phyloP scores from a whole-genome alignment of 2,113 vertebrate genomes.

The Rynchops niger region DNA sequence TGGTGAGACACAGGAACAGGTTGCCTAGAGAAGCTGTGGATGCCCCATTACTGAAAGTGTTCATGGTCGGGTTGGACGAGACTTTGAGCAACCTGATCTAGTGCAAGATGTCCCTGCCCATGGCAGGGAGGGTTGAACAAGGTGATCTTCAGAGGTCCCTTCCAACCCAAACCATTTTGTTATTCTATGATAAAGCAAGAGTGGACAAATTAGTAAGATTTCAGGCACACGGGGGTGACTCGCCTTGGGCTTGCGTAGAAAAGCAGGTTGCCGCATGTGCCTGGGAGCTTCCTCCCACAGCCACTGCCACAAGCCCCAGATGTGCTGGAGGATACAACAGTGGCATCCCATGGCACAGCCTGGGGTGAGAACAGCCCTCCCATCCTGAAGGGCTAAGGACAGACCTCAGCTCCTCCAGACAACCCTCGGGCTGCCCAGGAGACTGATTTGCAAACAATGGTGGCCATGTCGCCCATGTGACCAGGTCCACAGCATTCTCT shows the following conservation, averaged over 20 bases:
- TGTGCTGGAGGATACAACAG: background rate
- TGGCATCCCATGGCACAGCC: background rate
- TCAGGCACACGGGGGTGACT: accelerated
- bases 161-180: background rate
- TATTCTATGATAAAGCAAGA: background rate
- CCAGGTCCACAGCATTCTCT: background rate
- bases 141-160: background rate
- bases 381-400: background rate
- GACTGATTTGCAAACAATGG: background rate
- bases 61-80: background rate
- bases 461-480: accelerated
- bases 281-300: background rate
- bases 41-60: background rate
- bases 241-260: background rate
- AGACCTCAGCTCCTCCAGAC: background rate
- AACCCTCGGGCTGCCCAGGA: background rate
- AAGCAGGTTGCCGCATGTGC: background rate
- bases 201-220: background rate
- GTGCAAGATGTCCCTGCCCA: background rate
- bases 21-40: background rate
- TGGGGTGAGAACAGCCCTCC: background rate
- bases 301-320: background rate
- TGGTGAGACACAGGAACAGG: background rate
- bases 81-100: background rate
- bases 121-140: background rate